Evolutionary conservation across 2,888 invertebrate genomes (phyloP).

Genomic region (Crepidodera aurea): DNA sequence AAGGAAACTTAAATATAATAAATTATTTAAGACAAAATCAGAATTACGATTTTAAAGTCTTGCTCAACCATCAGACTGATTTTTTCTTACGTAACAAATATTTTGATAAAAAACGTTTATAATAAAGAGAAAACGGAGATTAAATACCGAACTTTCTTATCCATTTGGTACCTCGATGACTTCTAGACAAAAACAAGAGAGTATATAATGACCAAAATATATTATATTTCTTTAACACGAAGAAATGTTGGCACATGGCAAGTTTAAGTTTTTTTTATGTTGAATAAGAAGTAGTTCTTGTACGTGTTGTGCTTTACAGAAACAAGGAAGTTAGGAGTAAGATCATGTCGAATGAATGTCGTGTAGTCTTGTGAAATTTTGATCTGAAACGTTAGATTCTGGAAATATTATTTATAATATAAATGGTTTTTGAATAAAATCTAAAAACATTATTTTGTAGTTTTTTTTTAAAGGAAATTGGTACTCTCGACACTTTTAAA

Average conservation of each 20-base stretch:
- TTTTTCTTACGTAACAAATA: no score
- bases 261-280: slow-evolving; percentile 38
- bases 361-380: slow-evolving; percentile 51
- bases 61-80: no score
- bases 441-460: slow-evolving; percentile 25
- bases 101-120: no score
- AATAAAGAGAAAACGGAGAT: no score
- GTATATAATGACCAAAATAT: slow-evolving; percentile 47
- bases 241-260: slow-evolving; percentile 37
- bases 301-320: slow-evolving; percentile 49
- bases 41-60: no score
- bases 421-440: slow-evolving; percentile 47
- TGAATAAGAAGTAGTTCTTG: slow-evolving; percentile 46
- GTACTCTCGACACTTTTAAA: background rate
- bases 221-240: slow-evolving; percentile 37
- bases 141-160: background rate
- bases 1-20: no score
- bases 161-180: slow-evolving; percentile 22
- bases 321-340: slow-evolving; percentile 44
- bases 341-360: slow-evolving; percentile 51
- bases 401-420: slow-evolving; percentile 47
- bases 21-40: no score
- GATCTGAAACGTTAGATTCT: slow-evolving; percentile 48
- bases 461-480: background rate
- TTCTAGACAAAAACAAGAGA: slow-evolving; percentile 27